Evolutionary conservation across 1,140 invertebrate species (phyloP).

Genomic region (Tetramorium alpestre): DNA sequence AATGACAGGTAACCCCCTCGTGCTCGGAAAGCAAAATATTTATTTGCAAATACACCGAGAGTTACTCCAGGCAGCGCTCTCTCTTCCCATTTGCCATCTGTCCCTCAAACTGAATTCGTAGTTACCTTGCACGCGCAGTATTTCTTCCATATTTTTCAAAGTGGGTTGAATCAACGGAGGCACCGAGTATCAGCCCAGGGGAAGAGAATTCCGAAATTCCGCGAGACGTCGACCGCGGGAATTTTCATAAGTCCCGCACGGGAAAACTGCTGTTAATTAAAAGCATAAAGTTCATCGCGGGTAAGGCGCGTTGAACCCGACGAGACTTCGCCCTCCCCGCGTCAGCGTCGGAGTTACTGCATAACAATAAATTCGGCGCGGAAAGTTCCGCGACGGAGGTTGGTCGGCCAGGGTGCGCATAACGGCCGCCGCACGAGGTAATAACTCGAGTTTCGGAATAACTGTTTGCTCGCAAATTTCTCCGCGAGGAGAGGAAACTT

Average conservation of each 20-base stretch:
- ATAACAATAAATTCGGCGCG: constrained; percentile 56
- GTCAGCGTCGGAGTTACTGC: constrained; percentile 20
- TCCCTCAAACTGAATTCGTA: constrained; percentile 17
- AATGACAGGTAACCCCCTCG: not conserved
- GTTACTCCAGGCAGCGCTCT: too few relatives aligned
- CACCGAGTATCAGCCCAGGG: not conserved
- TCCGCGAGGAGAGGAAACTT: constrained; percentile 10
- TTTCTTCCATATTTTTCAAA: not conserved
- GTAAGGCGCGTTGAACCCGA: constrained; percentile 8
- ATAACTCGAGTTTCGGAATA: constrained; percentile 57
- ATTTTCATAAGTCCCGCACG: constrained; percentile 43
- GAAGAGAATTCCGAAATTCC: not conserved
- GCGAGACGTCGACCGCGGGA: not conserved
- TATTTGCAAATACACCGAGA: not conserved
- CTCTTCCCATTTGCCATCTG: not conserved
- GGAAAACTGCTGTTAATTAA: constrained; percentile 58
- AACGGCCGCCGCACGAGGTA: constrained; percentile 13
- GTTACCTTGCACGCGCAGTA: not conserved
- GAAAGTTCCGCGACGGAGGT: constrained; percentile 32
- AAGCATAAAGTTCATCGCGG: constrained; percentile 44
- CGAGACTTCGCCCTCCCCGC: constrained; percentile 10
- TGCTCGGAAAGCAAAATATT: not conserved
- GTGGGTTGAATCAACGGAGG: not conserved
- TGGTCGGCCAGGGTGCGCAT: constrained; percentile 1
- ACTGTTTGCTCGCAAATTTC: constrained; percentile 50